Evolutionary conservation across 2,888 invertebrate species (phyloP), one percentile per base, ranked within the genome.

Genomic region (Parnassius mnemosyne): DNA sequence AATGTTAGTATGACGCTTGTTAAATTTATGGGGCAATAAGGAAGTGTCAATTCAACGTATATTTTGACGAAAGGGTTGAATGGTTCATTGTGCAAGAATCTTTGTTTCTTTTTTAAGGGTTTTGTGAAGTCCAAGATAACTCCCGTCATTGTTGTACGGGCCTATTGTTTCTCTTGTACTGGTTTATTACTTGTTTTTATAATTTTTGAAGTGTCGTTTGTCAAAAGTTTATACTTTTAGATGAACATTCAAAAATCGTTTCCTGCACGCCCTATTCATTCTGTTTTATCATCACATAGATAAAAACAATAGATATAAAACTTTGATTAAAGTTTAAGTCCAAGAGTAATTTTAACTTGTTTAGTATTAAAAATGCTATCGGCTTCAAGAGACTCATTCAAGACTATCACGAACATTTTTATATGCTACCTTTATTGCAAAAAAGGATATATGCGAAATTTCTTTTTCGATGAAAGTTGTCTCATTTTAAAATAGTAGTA

Each of bases 21-120:
- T 71, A 79, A 83, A 89, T 90, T 90, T 91, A 90, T 76, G 87
- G 78, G 65, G 82, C 86, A 89, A 90, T 89, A 89, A 91, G 91
- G 91, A 91, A 91, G 85, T 89, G 83, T 83, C 80, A 71, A 80
- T 79, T 78, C 78, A 73, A 76, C 75, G 78, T 77, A 85, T 88
- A 84, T 87, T 86, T 89, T 86, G 84, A 89, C 84, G 88, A 89
- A 90, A 89, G 91, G 89, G 85, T 89, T 91, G 84, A 87, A 89
- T 84, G 76, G 81, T 70, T 76, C 79, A 87, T 89, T 89, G 87
- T 88, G 67, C 67, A 68, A 68, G 64, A 67, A 73, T 77, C 78
- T 83, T 83, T 83, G 80, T 83, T 78, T 67, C 75, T 85, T 85
- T 85, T 83, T 85, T 83, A 79, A 73, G 63, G 69, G 71, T 79